A percentile compares a stretch with the other conserved stretches of the same genome.
These are phyloP conservation scores for Drosophila fungiperda DNA, from an alignment of 2,888 invertebrate genomes.

Conservation along the genomic window DNA sequence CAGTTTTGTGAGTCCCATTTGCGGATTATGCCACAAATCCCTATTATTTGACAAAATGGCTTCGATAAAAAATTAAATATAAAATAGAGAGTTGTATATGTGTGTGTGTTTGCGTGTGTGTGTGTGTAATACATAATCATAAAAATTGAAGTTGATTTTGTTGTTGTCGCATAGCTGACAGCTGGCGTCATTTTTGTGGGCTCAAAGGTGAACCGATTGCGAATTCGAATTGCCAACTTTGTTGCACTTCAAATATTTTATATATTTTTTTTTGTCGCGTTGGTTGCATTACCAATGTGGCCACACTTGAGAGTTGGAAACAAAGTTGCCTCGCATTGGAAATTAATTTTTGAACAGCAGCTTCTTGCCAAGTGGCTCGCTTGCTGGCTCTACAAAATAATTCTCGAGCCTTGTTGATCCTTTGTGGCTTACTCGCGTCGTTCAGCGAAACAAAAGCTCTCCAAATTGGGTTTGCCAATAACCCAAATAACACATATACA, in stretches of 20 bases:
- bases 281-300: slow-evolving; percentile 43
- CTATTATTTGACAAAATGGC: slow-evolving; percentile 78
- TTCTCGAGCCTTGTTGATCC: slow-evolving; percentile 78
- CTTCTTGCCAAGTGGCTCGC: slow-evolving; percentile 47
- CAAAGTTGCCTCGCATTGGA: slow-evolving; percentile 67
- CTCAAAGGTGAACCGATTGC: slow-evolving; percentile 34
- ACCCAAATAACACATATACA: not conserved
- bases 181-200: slow-evolving; percentile 55
- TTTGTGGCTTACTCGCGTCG: slow-evolving; percentile 77
- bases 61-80: slow-evolving; percentile 63
- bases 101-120: slow-evolving; percentile 2
- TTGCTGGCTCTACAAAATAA: slow-evolving; percentile 73
- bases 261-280: slow-evolving; percentile 2
- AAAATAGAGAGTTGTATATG: slow-evolving; percentile 2
- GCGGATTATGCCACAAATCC: slow-evolving; percentile 74
- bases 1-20: slow-evolving; percentile 61
- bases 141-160: slow-evolving; percentile 74
- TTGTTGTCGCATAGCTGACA: slow-evolving; percentile 57
- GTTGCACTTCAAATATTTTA: slow-evolving; percentile 30
- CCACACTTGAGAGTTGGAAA: slow-evolving; percentile 60
- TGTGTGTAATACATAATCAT: slow-evolving; percentile 46
- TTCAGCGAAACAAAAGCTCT: slow-evolving; percentile 79
- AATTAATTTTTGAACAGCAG: slow-evolving; percentile 60
- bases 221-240: slow-evolving; percentile 13
- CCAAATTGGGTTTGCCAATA: slow-evolving; percentile 77